phyloP scores from a whole-genome alignment of 2,888 invertebrate species.

The Tipula confusa region DNA sequence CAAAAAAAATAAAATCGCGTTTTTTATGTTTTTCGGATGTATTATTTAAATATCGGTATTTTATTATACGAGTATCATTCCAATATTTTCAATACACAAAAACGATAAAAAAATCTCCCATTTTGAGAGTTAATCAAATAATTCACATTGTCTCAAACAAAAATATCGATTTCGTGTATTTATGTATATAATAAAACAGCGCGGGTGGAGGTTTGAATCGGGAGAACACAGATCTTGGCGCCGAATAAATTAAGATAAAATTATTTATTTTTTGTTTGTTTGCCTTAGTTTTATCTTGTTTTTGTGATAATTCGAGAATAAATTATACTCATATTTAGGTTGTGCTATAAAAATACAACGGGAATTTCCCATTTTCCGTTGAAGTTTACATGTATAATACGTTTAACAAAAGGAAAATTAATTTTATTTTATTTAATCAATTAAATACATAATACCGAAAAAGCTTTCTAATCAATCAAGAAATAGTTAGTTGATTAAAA shows the following conservation, averaged over 20 bases:
- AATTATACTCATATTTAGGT: background rate
- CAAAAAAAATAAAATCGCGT: background rate
- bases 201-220: background rate
- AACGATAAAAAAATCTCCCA: background rate
- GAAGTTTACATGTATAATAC: background rate
- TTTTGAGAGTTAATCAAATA: background rate
- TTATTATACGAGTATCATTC: background rate
- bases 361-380: background rate
- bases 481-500: background rate
- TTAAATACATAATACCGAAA: background rate
- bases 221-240: background rate
- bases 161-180: background rate
- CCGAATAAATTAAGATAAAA: background rate
- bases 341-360: background rate
- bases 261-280: background rate
- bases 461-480: background rate
- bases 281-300: background rate
- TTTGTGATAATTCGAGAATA: constrained; percentile 3
- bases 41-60: background rate
- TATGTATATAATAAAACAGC: background rate
- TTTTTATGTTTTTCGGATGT: background rate
- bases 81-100: background rate
- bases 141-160: background rate
- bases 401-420: background rate
- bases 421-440: background rate